Evolutionary conservation across 1,140 invertebrate species (phyloP).

Genomic region (Bombus superbus): DNA sequence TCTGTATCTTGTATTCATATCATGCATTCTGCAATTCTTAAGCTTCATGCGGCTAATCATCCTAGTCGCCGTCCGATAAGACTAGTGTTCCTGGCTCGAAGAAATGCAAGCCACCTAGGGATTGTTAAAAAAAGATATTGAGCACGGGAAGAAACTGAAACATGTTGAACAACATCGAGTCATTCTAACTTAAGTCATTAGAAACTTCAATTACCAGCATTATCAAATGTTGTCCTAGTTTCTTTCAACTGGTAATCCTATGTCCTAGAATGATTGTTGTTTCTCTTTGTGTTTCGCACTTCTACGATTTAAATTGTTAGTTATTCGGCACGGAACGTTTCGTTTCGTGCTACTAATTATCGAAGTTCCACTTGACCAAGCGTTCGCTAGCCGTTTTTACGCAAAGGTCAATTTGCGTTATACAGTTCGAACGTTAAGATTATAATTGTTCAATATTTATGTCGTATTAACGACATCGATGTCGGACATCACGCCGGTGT

Average conservation of each 20-base stretch:
- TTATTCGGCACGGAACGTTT: not conserved
- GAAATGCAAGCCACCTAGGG: slow-evolving; percentile 21
- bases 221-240: not conserved
- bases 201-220: not conserved
- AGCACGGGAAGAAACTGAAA: not conserved
- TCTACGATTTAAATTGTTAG: not conserved
- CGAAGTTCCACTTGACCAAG: not conserved
- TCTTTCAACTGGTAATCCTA: not conserved
- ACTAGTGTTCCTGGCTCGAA: not conserved
- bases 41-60: slow-evolving; percentile 48
- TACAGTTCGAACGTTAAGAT: slow-evolving; percentile 21
- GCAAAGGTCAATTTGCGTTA: not conserved
- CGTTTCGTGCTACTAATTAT: slow-evolving; percentile 17
- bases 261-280: not conserved
- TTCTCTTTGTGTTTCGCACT: not conserved
- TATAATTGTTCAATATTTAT: slow-evolving; percentile 28
- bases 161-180: not conserved
- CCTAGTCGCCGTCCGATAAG: not conserved
- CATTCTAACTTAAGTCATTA: not conserved
- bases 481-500: not conserved
- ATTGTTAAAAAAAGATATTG: not conserved
- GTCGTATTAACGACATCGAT: not conserved
- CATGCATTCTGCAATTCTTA: slow-evolving; percentile 37
- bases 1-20: slow-evolving; percentile 40
- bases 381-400: not conserved